A percentile compares a stretch with the other conserved stretches of the same genome.
These are phyloP conservation scores for Schlechtendalia chinensis DNA, from an alignment of 1,140 invertebrate genomes.

Conservation along the genomic window DNA sequence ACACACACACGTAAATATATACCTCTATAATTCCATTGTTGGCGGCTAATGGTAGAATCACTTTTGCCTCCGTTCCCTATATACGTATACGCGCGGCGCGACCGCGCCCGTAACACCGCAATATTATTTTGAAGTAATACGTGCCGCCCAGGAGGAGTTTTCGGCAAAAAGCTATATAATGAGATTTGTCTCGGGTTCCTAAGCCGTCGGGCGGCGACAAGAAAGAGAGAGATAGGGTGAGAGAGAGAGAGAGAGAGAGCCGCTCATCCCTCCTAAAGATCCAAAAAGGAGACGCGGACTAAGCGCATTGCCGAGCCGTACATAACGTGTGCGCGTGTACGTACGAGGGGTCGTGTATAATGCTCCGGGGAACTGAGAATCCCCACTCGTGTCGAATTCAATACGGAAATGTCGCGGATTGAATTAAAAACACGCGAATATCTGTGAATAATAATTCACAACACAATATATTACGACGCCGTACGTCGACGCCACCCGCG, in stretches of 20 bases:
- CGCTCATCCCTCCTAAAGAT: background rate
- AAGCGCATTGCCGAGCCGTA: constrained; percentile 31
- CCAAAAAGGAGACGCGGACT: background rate
- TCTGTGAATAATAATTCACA: constrained; percentile 10
- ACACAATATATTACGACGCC: constrained; percentile 4
- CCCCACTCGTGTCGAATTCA: background rate
- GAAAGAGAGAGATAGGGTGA: too few species aligned
- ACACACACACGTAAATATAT: background rate
- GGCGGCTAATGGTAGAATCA: constrained; percentile 11
- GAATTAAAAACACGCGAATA: constrained; percentile 30
- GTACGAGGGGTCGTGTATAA: background rate
- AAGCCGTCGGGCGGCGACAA: background rate
- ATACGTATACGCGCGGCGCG: too few species aligned
- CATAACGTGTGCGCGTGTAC: too few species aligned
- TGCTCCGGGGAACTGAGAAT: constrained; percentile 10
- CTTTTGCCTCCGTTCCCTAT: background rate
- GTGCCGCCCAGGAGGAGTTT: constrained; percentile 22
- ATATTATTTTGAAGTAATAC: constrained; percentile 28
- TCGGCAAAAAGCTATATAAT: constrained; percentile 34
- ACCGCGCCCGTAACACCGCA: background rate
- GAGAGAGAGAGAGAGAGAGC: background rate
- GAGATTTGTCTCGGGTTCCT: constrained; percentile 40
- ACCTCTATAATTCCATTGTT: constrained; percentile 21
- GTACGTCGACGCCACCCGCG: too few species aligned
- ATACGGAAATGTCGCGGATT: constrained; percentile 26